phyloP scores from a whole-genome alignment of 2,113 vertebrate genomes.

The Chrysochloris asiatica region DNA sequence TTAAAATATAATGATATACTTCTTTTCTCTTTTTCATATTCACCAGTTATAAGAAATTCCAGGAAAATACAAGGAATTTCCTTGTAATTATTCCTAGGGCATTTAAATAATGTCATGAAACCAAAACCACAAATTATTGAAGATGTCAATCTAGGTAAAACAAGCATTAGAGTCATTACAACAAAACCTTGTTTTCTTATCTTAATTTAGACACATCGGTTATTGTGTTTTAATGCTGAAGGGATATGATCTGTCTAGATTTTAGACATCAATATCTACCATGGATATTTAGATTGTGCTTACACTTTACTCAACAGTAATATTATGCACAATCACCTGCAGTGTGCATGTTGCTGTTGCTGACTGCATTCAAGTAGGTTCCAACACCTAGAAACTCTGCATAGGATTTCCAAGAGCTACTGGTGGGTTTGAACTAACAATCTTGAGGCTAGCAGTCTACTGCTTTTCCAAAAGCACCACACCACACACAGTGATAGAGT shows the following conservation, averaged over 20 bases:
- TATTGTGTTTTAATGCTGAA: slow-evolving; percentile 9
- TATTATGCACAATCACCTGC: neutral
- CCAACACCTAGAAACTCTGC: too few relatives aligned
- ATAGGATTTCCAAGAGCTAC: too few relatives aligned
- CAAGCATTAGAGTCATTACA: neutral
- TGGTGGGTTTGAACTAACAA: too few relatives aligned
- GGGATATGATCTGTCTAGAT: neutral
- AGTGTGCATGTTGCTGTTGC: neutral
- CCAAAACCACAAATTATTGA: slow-evolving; percentile 39
- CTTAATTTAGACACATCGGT: slow-evolving; percentile 50
- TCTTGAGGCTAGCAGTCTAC: too few relatives aligned
- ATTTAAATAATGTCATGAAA: slow-evolving; percentile 40
- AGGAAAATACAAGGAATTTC: neutral
- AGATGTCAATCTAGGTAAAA: slow-evolving; percentile 20
- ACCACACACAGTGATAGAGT: neutral
- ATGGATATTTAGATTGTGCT: neutral
- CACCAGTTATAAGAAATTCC: neutral
- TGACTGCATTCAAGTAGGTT: too few relatives aligned
- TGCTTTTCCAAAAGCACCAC: too few relatives aligned
- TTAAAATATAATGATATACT: neutral
- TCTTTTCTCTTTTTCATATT: slow-evolving; percentile 22
- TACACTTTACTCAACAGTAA: neutral
- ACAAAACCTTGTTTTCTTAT: slow-evolving; percentile 18
- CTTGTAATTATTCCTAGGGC: neutral
- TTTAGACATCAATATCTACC: slow-evolving; percentile 20